Evolutionary conservation across 2,797 vertebrate genomes (phyloP).

Genomic region (Hypotaenidia philippensis): DNA sequence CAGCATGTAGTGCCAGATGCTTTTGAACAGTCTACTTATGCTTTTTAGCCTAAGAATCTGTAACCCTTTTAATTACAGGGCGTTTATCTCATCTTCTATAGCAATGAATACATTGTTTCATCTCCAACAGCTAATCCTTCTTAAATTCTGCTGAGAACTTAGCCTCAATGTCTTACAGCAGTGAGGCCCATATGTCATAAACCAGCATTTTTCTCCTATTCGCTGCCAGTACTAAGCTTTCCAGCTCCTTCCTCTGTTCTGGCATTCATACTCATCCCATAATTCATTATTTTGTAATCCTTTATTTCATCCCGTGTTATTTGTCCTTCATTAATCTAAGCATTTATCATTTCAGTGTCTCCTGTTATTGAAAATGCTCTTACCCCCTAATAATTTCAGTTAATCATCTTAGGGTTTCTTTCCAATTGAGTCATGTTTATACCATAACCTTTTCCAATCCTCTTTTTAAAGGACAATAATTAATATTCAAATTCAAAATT

Average conservation of each 20-base stretch:
- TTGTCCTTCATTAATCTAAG: constrained; percentile 8
- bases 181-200: not conserved
- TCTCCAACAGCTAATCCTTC: constrained; percentile 3
- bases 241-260: not conserved
- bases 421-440: not conserved
- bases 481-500: not conserved
- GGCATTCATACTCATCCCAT: not conserved
- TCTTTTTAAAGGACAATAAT: not conserved
- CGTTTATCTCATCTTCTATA: not conserved
- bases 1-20: not conserved
- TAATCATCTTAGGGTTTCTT: not conserved
- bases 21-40: not conserved
- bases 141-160: not conserved
- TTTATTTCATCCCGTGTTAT: not conserved
- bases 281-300: constrained; percentile 23
- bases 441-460: not conserved
- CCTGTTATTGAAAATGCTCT: not conserved
- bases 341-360: not conserved
- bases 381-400: not conserved
- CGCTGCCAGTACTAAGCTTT: not conserved
- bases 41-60: not conserved
- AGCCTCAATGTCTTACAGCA: not conserved
- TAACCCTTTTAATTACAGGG: not conserved
- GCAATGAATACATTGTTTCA: not conserved
- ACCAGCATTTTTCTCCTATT: not conserved